phyloP scores from a whole-genome alignment of 2,797 vertebrate genomes.

The Cephalopachus bancanus region DNA sequence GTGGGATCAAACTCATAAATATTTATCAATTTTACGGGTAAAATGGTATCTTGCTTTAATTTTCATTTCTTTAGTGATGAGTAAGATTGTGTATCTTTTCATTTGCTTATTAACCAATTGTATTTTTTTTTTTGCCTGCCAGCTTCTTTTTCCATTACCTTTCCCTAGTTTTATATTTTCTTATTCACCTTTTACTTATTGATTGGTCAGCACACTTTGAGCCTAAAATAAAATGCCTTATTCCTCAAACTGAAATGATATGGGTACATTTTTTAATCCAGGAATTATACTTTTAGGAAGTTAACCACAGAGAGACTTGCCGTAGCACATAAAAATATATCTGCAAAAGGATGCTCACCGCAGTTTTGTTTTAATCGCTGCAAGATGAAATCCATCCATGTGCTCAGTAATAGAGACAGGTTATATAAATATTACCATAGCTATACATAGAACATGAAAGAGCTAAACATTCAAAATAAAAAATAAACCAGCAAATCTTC shows the following conservation, averaged over 20 bases:
- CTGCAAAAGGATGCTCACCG: not conserved
- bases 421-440: slow-evolving; percentile 12
- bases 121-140: slow-evolving; percentile 1
- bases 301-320: not conserved
- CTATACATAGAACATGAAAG: not conserved
- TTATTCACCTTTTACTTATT: slow-evolving; percentile 15
- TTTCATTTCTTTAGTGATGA: slow-evolving; percentile 46
- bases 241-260: slow-evolving; percentile 38
- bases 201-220: not conserved
- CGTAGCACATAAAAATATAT: not conserved
- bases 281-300: not conserved
- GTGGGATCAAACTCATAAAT: not conserved
- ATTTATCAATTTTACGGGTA: not conserved
- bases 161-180: slow-evolving; percentile 16
- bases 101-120: not conserved
- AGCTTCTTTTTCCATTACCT: not conserved
- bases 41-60: not conserved
- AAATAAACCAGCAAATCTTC: slow-evolving; percentile 5
- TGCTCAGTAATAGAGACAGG: not conserved
- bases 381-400: slow-evolving; percentile 37
- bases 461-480: not conserved
- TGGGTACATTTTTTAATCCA: not conserved
- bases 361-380: not conserved
- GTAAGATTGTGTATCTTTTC: not conserved
- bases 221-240: slow-evolving; percentile 32